Evolutionary conservation across 1,140 invertebrate genomes (phyloP).

Genomic region (Euborellia annulipes): DNA sequence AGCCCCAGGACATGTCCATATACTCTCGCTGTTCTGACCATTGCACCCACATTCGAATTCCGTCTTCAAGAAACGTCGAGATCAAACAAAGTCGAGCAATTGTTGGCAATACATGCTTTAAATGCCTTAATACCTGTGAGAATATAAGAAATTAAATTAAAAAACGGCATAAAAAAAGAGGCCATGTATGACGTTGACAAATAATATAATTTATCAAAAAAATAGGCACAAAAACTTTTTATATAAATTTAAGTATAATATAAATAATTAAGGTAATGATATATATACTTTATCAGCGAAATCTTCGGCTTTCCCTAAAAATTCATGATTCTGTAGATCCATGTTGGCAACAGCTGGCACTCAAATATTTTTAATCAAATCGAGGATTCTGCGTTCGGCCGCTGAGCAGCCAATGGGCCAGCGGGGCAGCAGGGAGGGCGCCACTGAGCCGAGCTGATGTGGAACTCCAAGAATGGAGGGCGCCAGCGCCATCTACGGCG

Average conservation of each 20-base stretch:
- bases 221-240: too few species aligned
- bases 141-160: slow-evolving; percentile 13
- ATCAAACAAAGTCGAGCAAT: slow-evolving; percentile 93
- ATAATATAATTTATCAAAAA: background rate
- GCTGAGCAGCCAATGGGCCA: too few species aligned
- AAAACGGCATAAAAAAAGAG: background rate
- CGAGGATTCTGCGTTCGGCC: too few species aligned
- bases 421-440: too few species aligned
- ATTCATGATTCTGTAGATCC: slow-evolving; percentile 64
- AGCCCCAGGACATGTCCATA: slow-evolving; percentile 96
- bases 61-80: slow-evolving; percentile 98
- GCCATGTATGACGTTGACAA: background rate
- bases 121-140: slow-evolving; percentile 72
- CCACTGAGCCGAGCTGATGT: too few species aligned
- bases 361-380: too few species aligned
- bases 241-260: background rate
- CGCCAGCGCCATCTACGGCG: too few species aligned
- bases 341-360: slow-evolving; percentile 33
- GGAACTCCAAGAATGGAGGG: too few species aligned
- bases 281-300: slow-evolving; percentile 78
- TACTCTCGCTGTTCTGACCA: slow-evolving; percentile 97
- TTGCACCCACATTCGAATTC: slow-evolving; percentile 97
- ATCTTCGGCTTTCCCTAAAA: slow-evolving; percentile 82
- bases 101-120: slow-evolving; percentile 88
- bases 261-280: slow-evolving; percentile 1